Base-by-base conservation (phyloP, 2,797 vertebrate species). In the Prionace glauca region DNA sequence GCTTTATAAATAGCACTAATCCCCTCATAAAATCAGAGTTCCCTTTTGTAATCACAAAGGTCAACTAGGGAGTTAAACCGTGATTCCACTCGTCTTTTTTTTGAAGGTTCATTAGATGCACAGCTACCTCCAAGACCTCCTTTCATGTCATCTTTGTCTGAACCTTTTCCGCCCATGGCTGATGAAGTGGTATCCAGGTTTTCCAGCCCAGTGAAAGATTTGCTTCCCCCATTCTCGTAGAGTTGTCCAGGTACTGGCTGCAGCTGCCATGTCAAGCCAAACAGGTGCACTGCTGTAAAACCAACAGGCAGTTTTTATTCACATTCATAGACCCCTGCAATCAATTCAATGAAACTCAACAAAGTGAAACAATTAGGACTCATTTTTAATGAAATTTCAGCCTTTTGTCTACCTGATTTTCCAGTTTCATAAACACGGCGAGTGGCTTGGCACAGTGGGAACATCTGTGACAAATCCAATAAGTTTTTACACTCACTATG, bases 191-290 rank as follows among this genome's bases (percentile, higher is more conserved):
- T 97, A 96, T 98, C 98, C 96, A 97, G 96, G 96, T 97, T 97
- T 96, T 98, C 98, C 29, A 98, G 97, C 96, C 98, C 98, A 97
- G 98, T 98, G 96, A 97, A 98, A 95, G 98, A 98, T 94, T 98
- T 98, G 97, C 98, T 99, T 97, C 99, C 97, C 96, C 99, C 99
- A 45, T 99, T 99, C 97, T 99, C 99, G 96, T 99, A 99, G 96
- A 99, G 98, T 97, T 99, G 98, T 96, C 98, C 98, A 97, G 99
- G 98, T 81, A 98, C 98, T 95, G 98, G 98, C 96, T 98, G 98
- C 95, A 99, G 98, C 96, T 99, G 99, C 99, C 99, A 99, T 96
- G 99, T 99, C 98, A 99, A 98, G 97, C 98, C 99, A 97, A 99
- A 99, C 98, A 99, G 98, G 98, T 99, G 99, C 96, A 99, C 99